Conservation (phyloP, 2,888 invertebrate species). For the Machimus atricapillus region DNA sequence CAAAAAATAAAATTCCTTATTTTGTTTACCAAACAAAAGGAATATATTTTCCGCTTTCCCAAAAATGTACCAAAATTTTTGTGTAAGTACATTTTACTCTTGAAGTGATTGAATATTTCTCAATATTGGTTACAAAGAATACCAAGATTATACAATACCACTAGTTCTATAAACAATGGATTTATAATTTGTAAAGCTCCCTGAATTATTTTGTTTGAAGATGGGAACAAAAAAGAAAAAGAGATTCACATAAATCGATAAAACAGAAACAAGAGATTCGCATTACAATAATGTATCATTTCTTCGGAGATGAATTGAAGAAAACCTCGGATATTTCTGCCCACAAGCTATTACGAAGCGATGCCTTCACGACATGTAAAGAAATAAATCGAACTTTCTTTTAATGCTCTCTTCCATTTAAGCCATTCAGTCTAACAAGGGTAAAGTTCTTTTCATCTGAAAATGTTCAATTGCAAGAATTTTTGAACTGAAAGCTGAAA, state of each 20-base stretch:
- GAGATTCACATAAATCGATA: background rate
- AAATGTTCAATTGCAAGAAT: background rate
- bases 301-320: background rate
- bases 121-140: background rate
- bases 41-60: too few relatives aligned
- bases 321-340: background rate
- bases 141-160: background rate
- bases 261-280: background rate
- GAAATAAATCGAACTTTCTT: background rate
- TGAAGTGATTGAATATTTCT: too few relatives aligned
- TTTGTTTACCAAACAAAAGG: too few relatives aligned
- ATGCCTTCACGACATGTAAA: background rate
- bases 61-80: too few relatives aligned
- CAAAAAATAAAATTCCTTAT: too few relatives aligned
- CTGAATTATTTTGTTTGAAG: background rate
- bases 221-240: background rate
- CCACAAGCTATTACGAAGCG: background rate
- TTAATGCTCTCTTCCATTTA: background rate
- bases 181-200: background rate
- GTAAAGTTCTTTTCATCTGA: background rate
- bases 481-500: background rate
- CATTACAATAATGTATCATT: background rate
- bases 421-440: background rate
- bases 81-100: too few relatives aligned
- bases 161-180: background rate